Evolutionary conservation across 2,113 vertebrate species (phyloP).

Genomic region (Anolis carolinensis): DNA sequence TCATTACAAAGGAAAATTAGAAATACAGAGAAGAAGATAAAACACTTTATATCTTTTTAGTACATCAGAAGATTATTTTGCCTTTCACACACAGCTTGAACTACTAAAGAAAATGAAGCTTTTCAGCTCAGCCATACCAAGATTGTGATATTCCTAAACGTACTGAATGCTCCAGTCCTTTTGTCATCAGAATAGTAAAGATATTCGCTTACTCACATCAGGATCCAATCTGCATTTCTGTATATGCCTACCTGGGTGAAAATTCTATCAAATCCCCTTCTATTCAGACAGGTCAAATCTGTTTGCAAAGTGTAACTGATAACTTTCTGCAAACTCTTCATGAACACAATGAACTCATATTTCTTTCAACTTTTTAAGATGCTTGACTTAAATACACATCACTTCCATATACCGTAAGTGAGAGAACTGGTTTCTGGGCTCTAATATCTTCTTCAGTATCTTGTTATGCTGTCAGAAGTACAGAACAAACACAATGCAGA

Average conservation of each 20-base stretch:
- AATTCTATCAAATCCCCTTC: not conserved
- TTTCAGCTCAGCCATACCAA: not conserved
- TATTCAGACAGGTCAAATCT: not conserved
- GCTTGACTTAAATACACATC: constrained; percentile 7
- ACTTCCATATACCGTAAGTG: constrained; percentile 1
- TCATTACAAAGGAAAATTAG: not conserved
- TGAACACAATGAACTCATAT: not conserved
- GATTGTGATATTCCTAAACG: not conserved
- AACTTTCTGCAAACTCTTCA: not conserved
- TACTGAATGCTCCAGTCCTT: not conserved
- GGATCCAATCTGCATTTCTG: not conserved
- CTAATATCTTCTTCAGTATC: not conserved
- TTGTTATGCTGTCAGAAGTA: not conserved
- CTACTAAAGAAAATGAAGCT: accelerated
- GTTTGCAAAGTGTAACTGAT: not conserved
- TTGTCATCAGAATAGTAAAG: not conserved
- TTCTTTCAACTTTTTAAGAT: not conserved
- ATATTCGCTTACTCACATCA: not conserved
- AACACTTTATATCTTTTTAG: not conserved
- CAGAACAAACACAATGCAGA: not conserved
- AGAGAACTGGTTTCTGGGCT: not conserved
- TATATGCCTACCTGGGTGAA: not conserved
- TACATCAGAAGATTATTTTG: not conserved
- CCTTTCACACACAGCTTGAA: not conserved
- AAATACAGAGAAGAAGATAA: not conserved